Percentiles rank a stretch among this genome's conserved stretches.
Evolutionary conservation across 2,113 vertebrate genomes (phyloP).

Genomic region (Pogona vitticeps): DNA sequence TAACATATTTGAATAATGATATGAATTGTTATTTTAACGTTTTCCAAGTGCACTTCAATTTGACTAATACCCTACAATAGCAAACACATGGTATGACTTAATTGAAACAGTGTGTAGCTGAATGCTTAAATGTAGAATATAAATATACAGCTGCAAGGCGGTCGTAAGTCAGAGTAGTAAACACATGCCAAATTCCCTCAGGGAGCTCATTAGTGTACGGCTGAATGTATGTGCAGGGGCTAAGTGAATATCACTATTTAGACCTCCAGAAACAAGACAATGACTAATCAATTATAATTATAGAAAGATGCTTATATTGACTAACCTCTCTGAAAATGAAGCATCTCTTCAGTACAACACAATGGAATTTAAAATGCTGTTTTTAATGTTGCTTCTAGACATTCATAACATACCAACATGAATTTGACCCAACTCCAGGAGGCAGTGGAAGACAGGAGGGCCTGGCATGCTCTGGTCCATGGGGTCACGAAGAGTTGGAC

Average conservation of each 20-base stretch:
- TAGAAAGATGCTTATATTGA: slow-evolving; percentile 75
- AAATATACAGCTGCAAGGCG: slow-evolving; percentile 81
- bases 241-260: slow-evolving; percentile 80
- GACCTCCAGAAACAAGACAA: slow-evolving; percentile 77
- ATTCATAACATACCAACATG: too few species aligned
- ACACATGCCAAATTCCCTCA: slow-evolving; percentile 74
- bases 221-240: slow-evolving; percentile 76
- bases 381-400: slow-evolving; percentile 30
- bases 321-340: slow-evolving; percentile 74
- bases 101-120: slow-evolving; percentile 82
- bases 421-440: too few species aligned
- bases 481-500: too few species aligned
- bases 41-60: slow-evolving; percentile 82
- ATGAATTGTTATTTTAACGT: slow-evolving; percentile 84
- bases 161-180: slow-evolving; percentile 81
- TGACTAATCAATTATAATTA: slow-evolving; percentile 83
- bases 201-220: slow-evolving; percentile 82
- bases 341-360: slow-evolving; percentile 61
- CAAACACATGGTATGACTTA: slow-evolving; percentile 79
- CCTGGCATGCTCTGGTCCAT: too few species aligned
- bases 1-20: slow-evolving; percentile 79
- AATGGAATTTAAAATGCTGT: slow-evolving; percentile 52
- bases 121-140: slow-evolving; percentile 78
- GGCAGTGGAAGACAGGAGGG: too few species aligned
- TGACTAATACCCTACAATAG: slow-evolving; percentile 79